phyloP scores from a whole-genome alignment of 2,113 vertebrate species.

The Mixornis gularis region DNA sequence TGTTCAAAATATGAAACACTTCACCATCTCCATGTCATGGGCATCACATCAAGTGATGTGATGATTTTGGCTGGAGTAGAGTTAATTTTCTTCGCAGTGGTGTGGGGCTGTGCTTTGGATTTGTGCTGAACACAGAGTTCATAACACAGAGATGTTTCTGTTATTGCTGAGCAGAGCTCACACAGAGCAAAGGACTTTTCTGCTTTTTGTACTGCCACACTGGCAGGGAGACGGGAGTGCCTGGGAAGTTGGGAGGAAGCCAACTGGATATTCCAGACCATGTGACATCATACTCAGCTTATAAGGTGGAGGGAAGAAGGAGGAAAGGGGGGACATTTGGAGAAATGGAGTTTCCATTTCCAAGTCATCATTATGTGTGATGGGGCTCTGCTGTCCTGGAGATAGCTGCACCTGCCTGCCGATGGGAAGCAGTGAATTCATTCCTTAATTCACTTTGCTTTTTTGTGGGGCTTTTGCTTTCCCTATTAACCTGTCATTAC shows the following conservation, averaged over 20 bases:
- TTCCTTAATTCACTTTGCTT: background rate
- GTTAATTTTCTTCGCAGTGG: background rate
- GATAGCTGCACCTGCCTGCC: background rate
- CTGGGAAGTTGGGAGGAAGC: background rate
- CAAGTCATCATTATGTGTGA: background rate
- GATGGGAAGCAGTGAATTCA: background rate
- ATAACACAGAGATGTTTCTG: background rate
- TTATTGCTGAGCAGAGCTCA: background rate
- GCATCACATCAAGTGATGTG: background rate
- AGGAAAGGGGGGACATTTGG: background rate
- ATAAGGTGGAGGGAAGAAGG: too few relatives aligned
- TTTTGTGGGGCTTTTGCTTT: background rate
- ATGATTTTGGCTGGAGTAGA: background rate
- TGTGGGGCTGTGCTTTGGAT: background rate
- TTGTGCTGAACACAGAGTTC: background rate
- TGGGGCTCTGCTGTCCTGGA: background rate
- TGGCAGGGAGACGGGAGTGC: fast-evolving
- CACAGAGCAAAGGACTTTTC: background rate
- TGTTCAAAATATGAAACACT: background rate
- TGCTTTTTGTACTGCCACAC: fast-evolving
- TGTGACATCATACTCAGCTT: fast-evolving
- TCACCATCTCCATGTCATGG: background rate
- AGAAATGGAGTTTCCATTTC: background rate
- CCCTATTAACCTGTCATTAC: background rate
- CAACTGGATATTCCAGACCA: background rate